phyloP scores from a whole-genome alignment of 2,797 vertebrate genomes.

The Danio jaintianensis region DNA sequence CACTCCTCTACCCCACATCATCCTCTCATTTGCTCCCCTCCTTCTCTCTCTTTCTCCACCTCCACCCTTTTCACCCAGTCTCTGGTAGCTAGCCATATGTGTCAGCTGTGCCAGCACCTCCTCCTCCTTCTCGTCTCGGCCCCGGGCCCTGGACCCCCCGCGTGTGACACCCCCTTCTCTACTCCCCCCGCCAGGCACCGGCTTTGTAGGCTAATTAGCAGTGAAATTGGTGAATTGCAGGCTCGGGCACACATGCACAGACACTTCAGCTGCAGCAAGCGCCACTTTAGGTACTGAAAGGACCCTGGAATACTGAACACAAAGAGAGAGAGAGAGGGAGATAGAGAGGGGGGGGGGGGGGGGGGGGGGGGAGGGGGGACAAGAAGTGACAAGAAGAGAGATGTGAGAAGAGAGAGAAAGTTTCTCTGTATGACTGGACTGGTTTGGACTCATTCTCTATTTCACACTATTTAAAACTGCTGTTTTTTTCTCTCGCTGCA shows the following conservation, averaged over 20 bases:
- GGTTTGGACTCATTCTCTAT: neutral
- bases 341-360: conserved; percentile 31
- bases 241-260: conserved; percentile 79
- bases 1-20: conserved; percentile 30
- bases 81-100: conserved; percentile 75
- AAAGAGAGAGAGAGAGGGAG: conserved; percentile 64
- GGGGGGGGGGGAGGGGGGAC: conserved; percentile 8
- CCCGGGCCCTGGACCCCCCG: conserved; percentile 73
- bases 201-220: conserved; percentile 86
- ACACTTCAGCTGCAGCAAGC: conserved; percentile 83
- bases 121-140: conserved; percentile 61
- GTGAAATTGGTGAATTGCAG: conserved; percentile 87
- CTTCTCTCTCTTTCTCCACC: conserved; percentile 37
- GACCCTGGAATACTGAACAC: conserved; percentile 73
- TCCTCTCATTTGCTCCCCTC: conserved; percentile 18
- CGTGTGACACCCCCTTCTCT: conserved; percentile 67
- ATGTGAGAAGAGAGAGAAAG: conserved; percentile 27
- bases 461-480: neutral
- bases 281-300: conserved; percentile 83
- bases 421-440: neutral
- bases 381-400: too few relatives aligned
- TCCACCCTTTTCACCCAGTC: conserved; percentile 41
- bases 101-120: conserved; percentile 79
- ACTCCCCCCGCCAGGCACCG: conserved; percentile 73
- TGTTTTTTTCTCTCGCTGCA: conserved; percentile 41